Base-by-base conservation (phyloP, 2,113 vertebrate species). In the Catharus fuscescens region DNA sequence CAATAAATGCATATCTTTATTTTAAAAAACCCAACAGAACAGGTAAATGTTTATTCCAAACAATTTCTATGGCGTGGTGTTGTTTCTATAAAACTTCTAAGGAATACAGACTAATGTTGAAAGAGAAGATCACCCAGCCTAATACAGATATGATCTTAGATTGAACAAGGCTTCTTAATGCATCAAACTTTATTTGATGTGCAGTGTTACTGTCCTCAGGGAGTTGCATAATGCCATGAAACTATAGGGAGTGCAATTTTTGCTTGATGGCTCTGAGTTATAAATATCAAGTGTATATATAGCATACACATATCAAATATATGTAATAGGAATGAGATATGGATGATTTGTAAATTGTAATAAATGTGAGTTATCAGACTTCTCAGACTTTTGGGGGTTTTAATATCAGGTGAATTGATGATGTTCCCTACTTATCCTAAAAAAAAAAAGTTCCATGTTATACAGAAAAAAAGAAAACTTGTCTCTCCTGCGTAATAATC, bases 61-160 rank as follows among this genome's bases (percentile, higher is more conserved):
- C n/a, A 47, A 14, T 1, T 5, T 28, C 9, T 42, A 8, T 34
- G 2, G 28, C 5, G 3, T 61, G 18, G 0, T 0, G 1, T 61
- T 72, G 44, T 42, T 86, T 69, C 9, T 64, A 60, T 10, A 34
- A 24, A 29, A 57, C 8, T 61, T 91, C 11, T 34, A 54, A 32
- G 10, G 26, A 64, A 2, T 65, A 45, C 12, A 31, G 24, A 18
- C 9, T 61, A 34, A 24, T 91, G n/a, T 16, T 74, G 18, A 42
- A 77, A 42, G 7, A 52, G 14, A 25, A 78, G 56, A 77, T 69
- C 69, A 60, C 32, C 13, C 6, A 34, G 9, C 16, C n/a, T 53
- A 24, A 26, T 53, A 32, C 1, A 2, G 10, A 48, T 14, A 18
- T 15, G 10, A 57, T 59, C 34, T 80, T 40, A 74, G 26, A 29